These are phyloP conservation scores for Melinaea marsaeus DNA, from an alignment of 2,888 invertebrate genomes.

Conservation along the genomic window DNA sequence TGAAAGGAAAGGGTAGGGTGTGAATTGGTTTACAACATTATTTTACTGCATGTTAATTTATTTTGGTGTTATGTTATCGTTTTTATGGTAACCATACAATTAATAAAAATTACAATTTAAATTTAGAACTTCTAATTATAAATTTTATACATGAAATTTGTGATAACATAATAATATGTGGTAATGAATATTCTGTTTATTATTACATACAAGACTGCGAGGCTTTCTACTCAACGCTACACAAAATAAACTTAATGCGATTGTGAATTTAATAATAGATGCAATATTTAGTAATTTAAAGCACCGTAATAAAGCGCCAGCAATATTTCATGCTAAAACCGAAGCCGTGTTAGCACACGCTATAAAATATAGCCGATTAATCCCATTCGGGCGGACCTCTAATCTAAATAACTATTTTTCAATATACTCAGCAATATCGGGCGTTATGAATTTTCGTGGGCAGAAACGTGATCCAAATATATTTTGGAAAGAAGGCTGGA, in stretches of 20 bases:
- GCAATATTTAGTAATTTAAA: constrained; percentile 25
- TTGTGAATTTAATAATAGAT: constrained; percentile 21
- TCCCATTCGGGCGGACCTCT: constrained; percentile 18
- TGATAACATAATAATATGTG: no score
- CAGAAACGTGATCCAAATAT: constrained; percentile 62
- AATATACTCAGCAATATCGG: constrained; percentile 60
- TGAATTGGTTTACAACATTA: not conserved
- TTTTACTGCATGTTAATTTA: not conserved
- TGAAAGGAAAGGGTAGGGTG: constrained; percentile 1
- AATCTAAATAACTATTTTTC: constrained; percentile 65
- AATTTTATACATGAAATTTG: no score
- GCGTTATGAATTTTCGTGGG: constrained; percentile 66
- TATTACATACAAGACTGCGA: not conserved
- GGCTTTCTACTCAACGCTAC: not conserved
- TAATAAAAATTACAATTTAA: no score
- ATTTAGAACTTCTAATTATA: no score
- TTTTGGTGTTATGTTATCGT: not conserved
- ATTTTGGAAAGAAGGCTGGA: constrained; percentile 39
- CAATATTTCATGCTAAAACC: constrained; percentile 27
- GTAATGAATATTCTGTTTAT: not conserved
- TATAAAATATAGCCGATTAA: constrained; percentile 28
- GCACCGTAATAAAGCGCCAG: constrained; percentile 26
- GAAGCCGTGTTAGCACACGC: constrained; percentile 22
- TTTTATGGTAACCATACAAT: not conserved
- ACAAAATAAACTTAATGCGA: not conserved